Base-by-base conservation (phyloP, 2,113 vertebrate species). In the Xenus cinereus region DNA sequence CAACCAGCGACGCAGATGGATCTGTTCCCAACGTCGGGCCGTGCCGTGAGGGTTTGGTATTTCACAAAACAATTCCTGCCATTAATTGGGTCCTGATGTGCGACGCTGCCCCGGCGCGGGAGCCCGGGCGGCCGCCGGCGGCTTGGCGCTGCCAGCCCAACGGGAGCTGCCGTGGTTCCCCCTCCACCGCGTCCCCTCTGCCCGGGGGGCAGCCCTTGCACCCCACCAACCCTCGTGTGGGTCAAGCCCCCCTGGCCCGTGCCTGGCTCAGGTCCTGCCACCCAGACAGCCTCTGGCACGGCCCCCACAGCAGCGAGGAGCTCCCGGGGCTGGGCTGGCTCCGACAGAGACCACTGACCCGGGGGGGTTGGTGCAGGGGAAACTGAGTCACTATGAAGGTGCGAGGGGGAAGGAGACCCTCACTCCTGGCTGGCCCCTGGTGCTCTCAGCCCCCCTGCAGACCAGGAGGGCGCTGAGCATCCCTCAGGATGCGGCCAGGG, bases 21-120 rank as follows among this genome's bases (percentile, higher is more conserved):
- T 98, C 97, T 98, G 98, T 98, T 98, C 97, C 97, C 77, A 92
- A 98, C 98, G 95, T 96, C 91, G 75, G 97, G 96, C 98, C 90
- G 95, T 97, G 94, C 97, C 94, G 92, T 89, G 77, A 96, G 95
- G 93, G 91, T 73, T 78, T 94, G 93, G 95, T 84, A 93, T 94
- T 60, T 80, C 59, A 84, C 89, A 91, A 92, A 90, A 95, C 87
- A 94, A 94, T 93, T 96, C 95, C 88, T 89, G 92, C 87, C 35
- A 9, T 77, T 97, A 96, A 97, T 90, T 94, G 77, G 75, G 60
- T 81, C 95, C 94, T 33, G 93, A 95, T 95, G 96, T 81, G 95
- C 28, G 63, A 79, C 2, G 85, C 84, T 77, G 71, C 90, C 56
- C 71, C 7, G 1, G 35, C 53, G 7, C 24, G 6, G 69, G 59